phyloP scores from a whole-genome alignment of 2,113 vertebrate species.

The Hemibagrus wyckioides region DNA sequence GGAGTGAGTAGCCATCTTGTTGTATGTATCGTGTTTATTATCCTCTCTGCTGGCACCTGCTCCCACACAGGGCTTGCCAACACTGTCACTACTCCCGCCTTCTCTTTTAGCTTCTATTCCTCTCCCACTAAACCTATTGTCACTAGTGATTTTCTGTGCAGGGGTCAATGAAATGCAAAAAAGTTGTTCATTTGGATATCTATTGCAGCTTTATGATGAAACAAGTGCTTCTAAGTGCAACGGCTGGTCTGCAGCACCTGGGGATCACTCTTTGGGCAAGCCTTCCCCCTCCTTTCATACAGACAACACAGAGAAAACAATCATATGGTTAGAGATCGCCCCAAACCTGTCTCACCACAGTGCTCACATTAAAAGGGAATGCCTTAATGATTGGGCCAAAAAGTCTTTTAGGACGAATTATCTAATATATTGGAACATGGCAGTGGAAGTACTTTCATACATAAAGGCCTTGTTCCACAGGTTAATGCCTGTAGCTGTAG shows the following conservation, averaged over 20 bases:
- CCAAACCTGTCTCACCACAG: neutral
- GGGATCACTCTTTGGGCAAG: slow-evolving; percentile 5
- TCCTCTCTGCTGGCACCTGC: slow-evolving; percentile 58
- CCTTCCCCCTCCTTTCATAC: neutral
- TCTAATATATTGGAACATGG: neutral
- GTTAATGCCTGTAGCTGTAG: slow-evolving; percentile 10
- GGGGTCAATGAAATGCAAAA: slow-evolving; percentile 1
- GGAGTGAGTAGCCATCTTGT: slow-evolving; percentile 75
- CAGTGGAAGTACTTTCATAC: neutral
- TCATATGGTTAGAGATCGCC: slow-evolving; percentile 14
- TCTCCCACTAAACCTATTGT: slow-evolving; percentile 11
- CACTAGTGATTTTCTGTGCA: slow-evolving; percentile 22
- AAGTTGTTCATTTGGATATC: slow-evolving; percentile 38
- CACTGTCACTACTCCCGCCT: slow-evolving; percentile 15
- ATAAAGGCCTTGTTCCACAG: slow-evolving; percentile 16
- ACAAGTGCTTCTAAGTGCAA: slow-evolving; percentile 33
- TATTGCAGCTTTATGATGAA: slow-evolving; percentile 26
- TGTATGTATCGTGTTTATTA: slow-evolving; percentile 74
- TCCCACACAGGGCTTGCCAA: slow-evolving; percentile 47
- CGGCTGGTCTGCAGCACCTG: slow-evolving; percentile 29
- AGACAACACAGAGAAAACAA: slow-evolving; percentile 32
- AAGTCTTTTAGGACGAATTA: neutral
- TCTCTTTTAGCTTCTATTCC: slow-evolving; percentile 14
- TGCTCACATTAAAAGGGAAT: neutral
- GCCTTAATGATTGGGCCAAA: neutral